Evolutionary conservation across 2,888 invertebrate species (phyloP), one percentile per base, ranked within the genome.

Genomic region (Cecidostiba fungosa): DNA sequence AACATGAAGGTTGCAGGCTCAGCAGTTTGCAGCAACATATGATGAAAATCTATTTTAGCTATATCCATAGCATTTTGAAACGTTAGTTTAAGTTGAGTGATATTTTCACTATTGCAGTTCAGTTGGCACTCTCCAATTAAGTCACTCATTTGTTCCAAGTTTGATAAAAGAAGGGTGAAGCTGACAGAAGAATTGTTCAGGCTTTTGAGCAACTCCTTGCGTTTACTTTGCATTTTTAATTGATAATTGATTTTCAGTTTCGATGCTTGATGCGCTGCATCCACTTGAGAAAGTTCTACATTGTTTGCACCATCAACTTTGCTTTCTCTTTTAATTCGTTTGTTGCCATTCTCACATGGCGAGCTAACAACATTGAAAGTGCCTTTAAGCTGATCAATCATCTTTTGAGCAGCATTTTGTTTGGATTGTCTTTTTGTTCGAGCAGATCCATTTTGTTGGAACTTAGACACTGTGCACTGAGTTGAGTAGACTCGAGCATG

Each of bases 41-140:
- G 84, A 54, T 84, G 47, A 73, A 84, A 84, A 29, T 77, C 78
- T 43, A 84, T 78, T 14, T 84, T 78, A 19, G 32, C 73, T 50
- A n/a, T 47, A 0, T 77, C 43, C 23, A 84, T 16, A 23, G 62
- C 29, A 73, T 14, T 23, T 62, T 84, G 70, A 66, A 84, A 84
- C 14, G 59, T 29, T 50, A 16, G 6, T 47, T 84, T 84, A 6
- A 78, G 3, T n/a, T 47, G 62, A 8, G 23, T 12, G 1, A 78
- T 43, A 47, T 78, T 73, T 62, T 73, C n/a, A 16, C 43, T 32
- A 23, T 0, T 43, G 19, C n/a, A 43, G 32, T 73, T 19, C 2
- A 32, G 0, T 32, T 78, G 32, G 47, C 77, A 78, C 36, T 78
- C 23, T 62, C 16, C 23, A 39, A 78, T 16, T 23, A 84, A 70